phyloP scores from a whole-genome alignment of 2,113 vertebrate genomes.

The Hippocampus barbouri region DNA sequence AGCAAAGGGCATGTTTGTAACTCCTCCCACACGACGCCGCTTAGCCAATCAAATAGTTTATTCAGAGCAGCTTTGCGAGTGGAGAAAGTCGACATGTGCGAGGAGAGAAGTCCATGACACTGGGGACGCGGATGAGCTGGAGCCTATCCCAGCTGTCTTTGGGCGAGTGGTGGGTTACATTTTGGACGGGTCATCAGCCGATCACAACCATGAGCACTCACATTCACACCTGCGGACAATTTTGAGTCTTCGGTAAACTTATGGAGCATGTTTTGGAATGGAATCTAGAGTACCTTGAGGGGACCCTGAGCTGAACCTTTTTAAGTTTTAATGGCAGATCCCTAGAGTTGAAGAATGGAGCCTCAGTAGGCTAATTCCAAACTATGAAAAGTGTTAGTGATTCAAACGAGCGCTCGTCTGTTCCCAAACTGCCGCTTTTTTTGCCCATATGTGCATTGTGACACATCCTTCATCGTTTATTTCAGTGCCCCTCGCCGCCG shows the following conservation, averaged over 20 bases:
- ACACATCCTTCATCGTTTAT: slow-evolving; percentile 80
- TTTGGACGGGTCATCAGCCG: too few species aligned
- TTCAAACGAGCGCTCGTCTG: slow-evolving; percentile 64
- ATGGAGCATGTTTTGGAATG: too few species aligned
- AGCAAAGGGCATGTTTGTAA: too few species aligned
- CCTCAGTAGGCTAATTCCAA: slow-evolving; percentile 56
- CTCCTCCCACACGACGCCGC: not conserved
- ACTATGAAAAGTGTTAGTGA: slow-evolving; percentile 60
- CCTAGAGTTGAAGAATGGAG: slow-evolving; percentile 25
- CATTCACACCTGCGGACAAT: too few species aligned
- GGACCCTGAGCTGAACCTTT: not conserved
- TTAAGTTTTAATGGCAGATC: slow-evolving; percentile 6
- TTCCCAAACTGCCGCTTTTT: slow-evolving; percentile 66
- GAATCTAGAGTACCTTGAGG: too few species aligned
- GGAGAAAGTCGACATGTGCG: not conserved
- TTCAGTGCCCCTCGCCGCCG: slow-evolving; percentile 77
- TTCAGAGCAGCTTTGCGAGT: not conserved
- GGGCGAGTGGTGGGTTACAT: too few species aligned
- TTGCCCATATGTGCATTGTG: slow-evolving; percentile 62
- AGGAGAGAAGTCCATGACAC: not conserved
- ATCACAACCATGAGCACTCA: too few species aligned
- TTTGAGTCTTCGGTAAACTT: too few species aligned
- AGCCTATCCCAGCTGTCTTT: too few species aligned
- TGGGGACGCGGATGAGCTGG: too few species aligned
- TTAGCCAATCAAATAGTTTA: not conserved